Base-by-base conservation (phyloP, 2,888 invertebrate genomes). In the Dolichomitus sp. region DNA sequence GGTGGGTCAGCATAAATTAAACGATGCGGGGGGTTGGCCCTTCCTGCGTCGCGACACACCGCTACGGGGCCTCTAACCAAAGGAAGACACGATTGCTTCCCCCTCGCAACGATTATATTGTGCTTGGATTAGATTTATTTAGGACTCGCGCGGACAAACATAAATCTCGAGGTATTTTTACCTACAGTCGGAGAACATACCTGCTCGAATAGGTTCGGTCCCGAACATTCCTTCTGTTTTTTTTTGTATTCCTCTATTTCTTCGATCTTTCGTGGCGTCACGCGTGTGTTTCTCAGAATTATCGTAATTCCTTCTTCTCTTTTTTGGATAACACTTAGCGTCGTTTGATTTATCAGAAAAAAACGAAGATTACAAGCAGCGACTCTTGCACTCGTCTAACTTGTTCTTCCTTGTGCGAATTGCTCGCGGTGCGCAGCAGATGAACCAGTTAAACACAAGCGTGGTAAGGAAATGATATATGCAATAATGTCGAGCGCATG, bases 51-150 rank as follows among this genome's bases (percentile, higher is more conserved):
- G 50, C 59, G 42, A 50, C 37, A 50, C 42, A 17, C 14, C 19
- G 73, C 48, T 17, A 73, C 37, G 61, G 73, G 85, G 83, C 73
- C 81, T 83, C 66, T 37, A 72, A 42, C 50, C 61, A 48, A 50
- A 57, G 74, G 17, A 37, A 61, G 7, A 80, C 81, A 75, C 77
- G 79, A 77, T 74, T 80, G 76, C 83, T 11, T 42, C 63, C 27
- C n/a, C 42, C 33, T 23, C 37, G 11, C 75, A 80, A 85, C 86
- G 87, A 87, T 89, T 87, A 87, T 87, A 85, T 85, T 83, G 75
- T 81, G 87, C 83, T 88, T 88, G 89, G 87, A 89, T 91, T 90
- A 89, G 89, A 89, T 90, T 90, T 90, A 88, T 90, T 89, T 89
- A 88, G 88, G 89, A 85, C 88, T 52, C 74, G 37, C 37, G 87